Evolutionary conservation across 2,888 invertebrate genomes (phyloP), one percentile per base, ranked within the genome.

Genomic region (Teinopalpus imperialis): DNA sequence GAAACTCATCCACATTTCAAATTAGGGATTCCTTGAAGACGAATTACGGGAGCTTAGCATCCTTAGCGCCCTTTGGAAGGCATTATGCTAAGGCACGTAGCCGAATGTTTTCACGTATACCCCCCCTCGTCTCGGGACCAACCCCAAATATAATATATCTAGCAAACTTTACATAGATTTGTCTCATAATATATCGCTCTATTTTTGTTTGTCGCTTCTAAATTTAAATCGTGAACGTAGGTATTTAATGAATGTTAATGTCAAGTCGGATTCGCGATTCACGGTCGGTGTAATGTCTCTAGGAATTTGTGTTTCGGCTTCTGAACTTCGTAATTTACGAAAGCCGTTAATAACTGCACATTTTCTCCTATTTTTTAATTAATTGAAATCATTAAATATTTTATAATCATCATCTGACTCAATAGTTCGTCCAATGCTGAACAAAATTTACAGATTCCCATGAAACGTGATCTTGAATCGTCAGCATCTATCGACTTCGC

Each of bases 101-200:
- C 66, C 69, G 81, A 77, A 86, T 87, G 79, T 81, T 87, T 87
- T 79, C 88, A 88, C 88, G 88, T 81, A 74, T 71, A 74, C 72
- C 75, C 77, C 79, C 74, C 54, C 77, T 74, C 81, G 74, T 78
- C 81, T 79, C 72, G 75, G 75, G 71, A 65, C 80, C 81, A 71
- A 80, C 85, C 88, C 87, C 85, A 79, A 80, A 85, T 82, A 88
- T 88, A 87, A 88, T 88, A 87, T 85, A 87, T 87, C 81, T 81
- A 70, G 78, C 79, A 86, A 88, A 88, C 88, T 88, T 88, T 85
- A 88, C 88, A 88, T 88, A 88, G 88, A 88, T 88, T 88, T 88
- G 88, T 87, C 81, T 82, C 81, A 82, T 88, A 86, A 87, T 86
- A 76, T 86, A 88, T 87, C 63, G 83, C 87, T 86, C 81, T 87